A percentile compares a stretch with the other conserved stretches of the same genome.
phyloP scores from a whole-genome alignment of 2,113 vertebrate genomes.

The Lasiurus cinereus region DNA sequence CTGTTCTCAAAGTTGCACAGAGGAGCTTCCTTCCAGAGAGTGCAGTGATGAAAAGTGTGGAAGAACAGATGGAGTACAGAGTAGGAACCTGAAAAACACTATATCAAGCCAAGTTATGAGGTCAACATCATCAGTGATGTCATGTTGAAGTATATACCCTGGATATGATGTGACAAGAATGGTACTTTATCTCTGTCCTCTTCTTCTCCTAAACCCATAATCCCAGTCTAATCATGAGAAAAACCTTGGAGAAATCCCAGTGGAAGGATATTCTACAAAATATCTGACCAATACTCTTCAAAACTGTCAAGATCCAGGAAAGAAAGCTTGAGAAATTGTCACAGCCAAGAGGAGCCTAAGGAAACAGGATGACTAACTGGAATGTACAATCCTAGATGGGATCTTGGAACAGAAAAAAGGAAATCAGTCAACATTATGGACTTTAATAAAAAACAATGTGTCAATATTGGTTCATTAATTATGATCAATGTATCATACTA shows the following conservation, averaged over 20 bases:
- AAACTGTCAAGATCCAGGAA: neutral
- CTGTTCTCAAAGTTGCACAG: neutral
- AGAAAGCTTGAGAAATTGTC: neutral
- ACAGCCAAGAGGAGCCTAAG: neutral
- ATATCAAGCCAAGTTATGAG: neutral
- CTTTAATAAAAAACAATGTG: constrained; percentile 9
- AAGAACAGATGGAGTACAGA: neutral
- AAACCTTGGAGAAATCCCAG: neutral
- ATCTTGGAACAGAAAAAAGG: constrained; percentile 4
- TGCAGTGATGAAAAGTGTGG: neutral
- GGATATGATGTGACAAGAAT: neutral
- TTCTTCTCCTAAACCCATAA: neutral
- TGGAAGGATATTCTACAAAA: neutral
- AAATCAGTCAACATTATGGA: neutral
- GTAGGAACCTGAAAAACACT: neutral
- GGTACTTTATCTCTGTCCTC: neutral
- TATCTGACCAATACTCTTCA: neutral
- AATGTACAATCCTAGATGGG: neutral
- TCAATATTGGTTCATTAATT: constrained; percentile 45
- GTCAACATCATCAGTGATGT: neutral
- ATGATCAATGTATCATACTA: constrained; percentile 45
- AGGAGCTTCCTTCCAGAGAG: neutral
- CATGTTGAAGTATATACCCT: neutral
- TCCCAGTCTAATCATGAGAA: neutral
- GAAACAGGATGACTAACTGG: neutral